A percentile compares a stretch with the other conserved stretches of the same genome.
Evolutionary conservation across 1,140 invertebrate species (phyloP).

Genomic region (Berghia stephanieae): DNA sequence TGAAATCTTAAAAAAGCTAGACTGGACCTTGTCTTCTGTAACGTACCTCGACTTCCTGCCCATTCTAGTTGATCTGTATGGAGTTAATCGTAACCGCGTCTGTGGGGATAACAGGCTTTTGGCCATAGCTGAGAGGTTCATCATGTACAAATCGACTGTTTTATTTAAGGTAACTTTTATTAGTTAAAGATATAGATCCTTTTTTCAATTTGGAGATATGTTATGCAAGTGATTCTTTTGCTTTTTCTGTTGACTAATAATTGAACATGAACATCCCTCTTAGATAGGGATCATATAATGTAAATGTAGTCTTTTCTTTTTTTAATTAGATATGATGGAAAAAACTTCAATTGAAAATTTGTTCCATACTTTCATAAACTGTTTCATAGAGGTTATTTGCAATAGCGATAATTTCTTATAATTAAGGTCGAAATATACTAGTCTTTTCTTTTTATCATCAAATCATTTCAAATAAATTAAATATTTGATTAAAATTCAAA

Average conservation of each 20-base stretch:
- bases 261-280: no score
- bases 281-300: no score
- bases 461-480: no score
- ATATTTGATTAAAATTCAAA: no score
- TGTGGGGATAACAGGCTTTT: background rate
- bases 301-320: background rate
- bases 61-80: background rate
- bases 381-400: no score
- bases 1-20: background rate
- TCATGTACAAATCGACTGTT: slow-evolving; percentile 20
- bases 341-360: no score
- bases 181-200: background rate
- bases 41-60: slow-evolving; percentile 16
- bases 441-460: no score
- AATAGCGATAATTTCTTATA: no score
- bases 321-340: background rate
- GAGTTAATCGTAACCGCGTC: background rate
- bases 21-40: background rate
- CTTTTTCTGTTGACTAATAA: background rate
- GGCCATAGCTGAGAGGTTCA: background rate
- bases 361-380: no score
- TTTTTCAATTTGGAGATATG: background rate
- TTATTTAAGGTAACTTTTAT: slow-evolving; percentile 5
- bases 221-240: background rate
- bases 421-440: no score